Evolutionary conservation across 1,140 invertebrate genomes (phyloP).

Genomic region (Orchesella cincta): DNA sequence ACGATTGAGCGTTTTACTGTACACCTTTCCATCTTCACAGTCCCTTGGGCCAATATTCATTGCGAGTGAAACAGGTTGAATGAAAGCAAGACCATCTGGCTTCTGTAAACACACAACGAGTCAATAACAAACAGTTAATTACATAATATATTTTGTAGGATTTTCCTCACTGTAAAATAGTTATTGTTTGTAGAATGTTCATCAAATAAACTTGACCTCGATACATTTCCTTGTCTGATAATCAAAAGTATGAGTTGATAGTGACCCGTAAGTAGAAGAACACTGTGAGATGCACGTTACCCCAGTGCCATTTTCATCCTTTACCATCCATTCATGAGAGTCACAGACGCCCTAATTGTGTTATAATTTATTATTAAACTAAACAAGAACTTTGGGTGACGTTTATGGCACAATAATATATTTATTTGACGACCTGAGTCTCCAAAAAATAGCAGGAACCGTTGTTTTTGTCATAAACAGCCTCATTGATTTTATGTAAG

Average conservation of each 20-base stretch:
- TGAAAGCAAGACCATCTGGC: not conserved
- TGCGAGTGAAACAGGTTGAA: not conserved
- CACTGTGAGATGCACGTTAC: not conserved
- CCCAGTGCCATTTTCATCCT: not conserved
- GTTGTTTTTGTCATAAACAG: not conserved
- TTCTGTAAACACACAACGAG: not conserved
- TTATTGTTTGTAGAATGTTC: not conserved
- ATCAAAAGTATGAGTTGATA: not conserved
- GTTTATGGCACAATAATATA: too few relatives aligned
- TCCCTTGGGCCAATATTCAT: not conserved
- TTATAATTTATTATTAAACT: too few relatives aligned
- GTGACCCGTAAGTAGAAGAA: not conserved
- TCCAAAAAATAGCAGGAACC: not conserved
- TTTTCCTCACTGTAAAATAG: not conserved
- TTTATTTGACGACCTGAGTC: not conserved
- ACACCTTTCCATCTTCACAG: not conserved
- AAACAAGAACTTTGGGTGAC: too few relatives aligned
- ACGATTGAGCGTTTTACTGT: not conserved
- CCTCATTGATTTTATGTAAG: not conserved
- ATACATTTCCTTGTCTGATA: not conserved
- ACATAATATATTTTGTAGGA: too few relatives aligned
- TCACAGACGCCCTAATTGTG: not conserved
- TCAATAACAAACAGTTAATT: not conserved
- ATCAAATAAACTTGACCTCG: not conserved
- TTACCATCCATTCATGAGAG: not conserved